Percentiles rank a stretch among this genome's conserved stretches.
Conservation (phyloP, 2,113 vertebrate genomes). For the Ceyx margarethae region DNA sequence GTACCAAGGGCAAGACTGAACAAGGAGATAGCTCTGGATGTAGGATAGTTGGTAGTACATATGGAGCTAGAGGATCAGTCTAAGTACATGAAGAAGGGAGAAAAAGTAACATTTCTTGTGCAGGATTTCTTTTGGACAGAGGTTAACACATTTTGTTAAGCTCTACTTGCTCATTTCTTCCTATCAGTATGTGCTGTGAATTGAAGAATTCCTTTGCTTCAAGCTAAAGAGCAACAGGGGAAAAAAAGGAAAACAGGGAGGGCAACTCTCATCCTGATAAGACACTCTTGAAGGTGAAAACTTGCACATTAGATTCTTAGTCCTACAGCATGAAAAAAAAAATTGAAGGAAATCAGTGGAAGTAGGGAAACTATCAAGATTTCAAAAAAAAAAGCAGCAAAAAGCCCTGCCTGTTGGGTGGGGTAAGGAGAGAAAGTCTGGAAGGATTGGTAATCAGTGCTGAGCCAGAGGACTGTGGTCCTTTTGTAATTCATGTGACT, state of each 20-base stretch:
- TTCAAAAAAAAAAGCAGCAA: background rate
- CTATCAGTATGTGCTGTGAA: background rate
- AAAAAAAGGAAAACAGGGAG: background rate
- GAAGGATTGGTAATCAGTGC: background rate
- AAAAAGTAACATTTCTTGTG: background rate
- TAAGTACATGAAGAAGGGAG: background rate
- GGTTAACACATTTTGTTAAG: background rate
- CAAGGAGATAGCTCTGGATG: background rate
- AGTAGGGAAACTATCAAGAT: background rate
- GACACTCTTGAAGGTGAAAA: background rate
- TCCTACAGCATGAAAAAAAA: background rate
- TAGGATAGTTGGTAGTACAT: background rate
- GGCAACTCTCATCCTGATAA: background rate
- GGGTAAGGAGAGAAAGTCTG: background rate
- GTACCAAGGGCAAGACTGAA: background rate
- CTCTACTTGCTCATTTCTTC: background rate
- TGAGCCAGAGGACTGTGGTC: background rate
- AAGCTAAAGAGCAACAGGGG: background rate
- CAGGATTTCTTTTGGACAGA: background rate
- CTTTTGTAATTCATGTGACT: background rate
- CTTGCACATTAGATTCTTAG: background rate
- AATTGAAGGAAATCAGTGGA: background rate
- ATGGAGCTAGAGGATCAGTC: background rate
- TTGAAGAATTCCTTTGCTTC: background rate
- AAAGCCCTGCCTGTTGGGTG: background rate